Conservation (phyloP, 2,113 vertebrate genomes). For the Diglossa brunneiventris region DNA sequence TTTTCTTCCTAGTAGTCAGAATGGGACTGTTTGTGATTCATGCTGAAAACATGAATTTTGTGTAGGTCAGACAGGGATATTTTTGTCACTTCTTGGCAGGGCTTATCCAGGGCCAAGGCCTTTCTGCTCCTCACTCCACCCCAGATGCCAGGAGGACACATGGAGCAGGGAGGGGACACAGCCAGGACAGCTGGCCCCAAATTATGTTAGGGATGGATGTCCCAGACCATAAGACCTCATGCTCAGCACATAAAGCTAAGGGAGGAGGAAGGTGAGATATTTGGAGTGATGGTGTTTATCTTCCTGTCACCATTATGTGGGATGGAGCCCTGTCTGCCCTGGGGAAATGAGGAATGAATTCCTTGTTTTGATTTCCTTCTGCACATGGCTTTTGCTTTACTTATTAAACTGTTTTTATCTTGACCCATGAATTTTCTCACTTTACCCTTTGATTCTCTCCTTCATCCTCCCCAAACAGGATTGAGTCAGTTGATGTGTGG, state of each 20-base stretch:
- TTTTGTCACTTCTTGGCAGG: background rate
- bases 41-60: background rate
- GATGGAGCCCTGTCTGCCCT: background rate
- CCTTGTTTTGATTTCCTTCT: background rate
- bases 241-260: background rate
- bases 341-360: background rate
- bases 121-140: background rate
- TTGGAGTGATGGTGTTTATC: background rate
- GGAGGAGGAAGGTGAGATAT: background rate
- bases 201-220: too few relatives aligned
- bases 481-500: too few relatives aligned
- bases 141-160: too few relatives aligned
- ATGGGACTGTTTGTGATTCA: background rate
- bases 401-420: background rate
- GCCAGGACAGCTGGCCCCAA: background rate
- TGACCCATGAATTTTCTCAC: background rate
- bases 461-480: background rate
- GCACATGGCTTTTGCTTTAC: background rate
- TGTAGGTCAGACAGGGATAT: background rate
- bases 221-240: background rate
- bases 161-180: background rate
- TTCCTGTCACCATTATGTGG: background rate
- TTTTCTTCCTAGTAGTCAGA: background rate
- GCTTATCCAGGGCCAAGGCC: background rate
- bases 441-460: background rate